Percentiles rank a stretch among this genome's conserved stretches.
These are phyloP conservation scores for Brachymystax lenok DNA, from an alignment of 2,797 vertebrate species.

Conservation along the genomic window DNA sequence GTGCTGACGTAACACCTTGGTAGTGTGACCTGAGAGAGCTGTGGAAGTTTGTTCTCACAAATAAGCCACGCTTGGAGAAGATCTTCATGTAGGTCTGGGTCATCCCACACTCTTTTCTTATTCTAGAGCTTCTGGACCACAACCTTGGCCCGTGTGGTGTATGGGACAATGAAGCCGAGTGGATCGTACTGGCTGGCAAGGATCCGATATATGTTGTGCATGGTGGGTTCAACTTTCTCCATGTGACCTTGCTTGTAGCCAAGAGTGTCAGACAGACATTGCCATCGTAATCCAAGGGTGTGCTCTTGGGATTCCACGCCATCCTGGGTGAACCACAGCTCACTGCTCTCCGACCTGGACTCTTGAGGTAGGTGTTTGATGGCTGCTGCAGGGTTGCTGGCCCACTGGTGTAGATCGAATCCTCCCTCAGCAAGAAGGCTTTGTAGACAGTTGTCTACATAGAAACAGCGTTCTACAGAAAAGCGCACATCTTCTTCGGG, in stretches of 20 bases:
- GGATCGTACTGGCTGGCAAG: constrained; percentile 23
- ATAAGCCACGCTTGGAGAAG: constrained; percentile 2
- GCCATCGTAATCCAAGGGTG: constrained; percentile 8
- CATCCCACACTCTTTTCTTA: constrained; percentile 14
- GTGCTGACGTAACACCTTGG: not conserved
- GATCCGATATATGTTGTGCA: not conserved
- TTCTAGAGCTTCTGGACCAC: constrained; percentile 4
- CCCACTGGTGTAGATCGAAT: constrained; percentile 21
- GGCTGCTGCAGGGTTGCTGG: not conserved
- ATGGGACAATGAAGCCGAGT: constrained; percentile 8
- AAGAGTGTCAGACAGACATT: not conserved
- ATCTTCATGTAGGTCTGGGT: constrained; percentile 9
- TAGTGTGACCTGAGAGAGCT: not conserved
- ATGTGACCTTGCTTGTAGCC: not conserved
- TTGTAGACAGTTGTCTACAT: constrained; percentile 1
- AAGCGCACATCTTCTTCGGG: not conserved
- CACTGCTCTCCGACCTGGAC: not conserved
- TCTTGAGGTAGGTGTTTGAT: constrained; percentile 5
- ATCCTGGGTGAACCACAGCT: constrained; percentile 1
- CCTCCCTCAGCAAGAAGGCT: constrained; percentile 4
- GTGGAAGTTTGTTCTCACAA: not conserved
- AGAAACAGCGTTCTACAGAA: not conserved
- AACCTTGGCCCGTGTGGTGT: not conserved
- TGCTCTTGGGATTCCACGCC: not conserved
- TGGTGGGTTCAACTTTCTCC: not conserved